Percentiles rank a stretch among this genome's conserved stretches.
Conservation (phyloP, 2,113 vertebrate genomes). For the Pristiophorus japonicus region DNA sequence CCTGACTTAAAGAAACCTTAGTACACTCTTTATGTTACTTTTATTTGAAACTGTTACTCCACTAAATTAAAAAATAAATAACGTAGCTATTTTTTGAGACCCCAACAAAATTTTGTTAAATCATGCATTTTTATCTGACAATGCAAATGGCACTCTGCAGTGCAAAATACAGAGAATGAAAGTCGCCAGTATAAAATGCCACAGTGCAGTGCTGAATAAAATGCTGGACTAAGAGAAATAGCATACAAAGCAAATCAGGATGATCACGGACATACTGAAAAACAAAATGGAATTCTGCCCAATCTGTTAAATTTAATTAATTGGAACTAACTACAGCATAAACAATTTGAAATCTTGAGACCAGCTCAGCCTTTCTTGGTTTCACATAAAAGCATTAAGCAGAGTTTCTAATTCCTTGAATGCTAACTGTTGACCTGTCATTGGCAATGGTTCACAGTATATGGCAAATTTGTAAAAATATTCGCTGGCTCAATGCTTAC, state of each 20-base stretch:
- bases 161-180: background rate
- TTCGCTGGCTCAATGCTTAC: background rate
- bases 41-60: background rate
- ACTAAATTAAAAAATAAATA: background rate
- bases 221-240: background rate
- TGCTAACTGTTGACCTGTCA: background rate
- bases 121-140: background rate
- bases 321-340: background rate
- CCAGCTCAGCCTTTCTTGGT: background rate
- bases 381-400: background rate
- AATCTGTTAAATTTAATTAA: conserved; percentile 22
- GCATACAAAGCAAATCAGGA: background rate
- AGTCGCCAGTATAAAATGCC: background rate
- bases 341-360: background rate
- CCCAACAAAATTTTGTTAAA: background rate
- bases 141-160: background rate
- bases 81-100: background rate
- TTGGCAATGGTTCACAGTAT: background rate
- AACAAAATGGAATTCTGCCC: background rate
- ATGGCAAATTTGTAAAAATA: background rate
- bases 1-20: background rate
- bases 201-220: background rate
- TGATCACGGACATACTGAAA: background rate
- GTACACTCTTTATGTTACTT: background rate
- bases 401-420: background rate